Evolutionary conservation across 2,888 invertebrate species (phyloP).

Genomic region (Polydrusus tereticollis): DNA sequence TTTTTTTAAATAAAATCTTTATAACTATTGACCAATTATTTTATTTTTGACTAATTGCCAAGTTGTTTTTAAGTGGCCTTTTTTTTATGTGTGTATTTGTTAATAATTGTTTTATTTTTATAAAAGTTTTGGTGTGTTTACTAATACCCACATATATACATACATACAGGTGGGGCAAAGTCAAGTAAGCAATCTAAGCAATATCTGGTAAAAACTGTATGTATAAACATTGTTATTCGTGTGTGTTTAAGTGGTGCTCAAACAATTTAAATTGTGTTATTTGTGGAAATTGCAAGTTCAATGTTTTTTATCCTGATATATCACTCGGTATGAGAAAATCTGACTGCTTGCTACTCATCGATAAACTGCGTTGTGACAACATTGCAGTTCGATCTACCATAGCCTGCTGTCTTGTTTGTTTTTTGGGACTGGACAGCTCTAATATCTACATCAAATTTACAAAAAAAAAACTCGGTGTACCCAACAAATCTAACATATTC

Average conservation of each 20-base stretch:
- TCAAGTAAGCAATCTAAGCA: constrained; percentile 69
- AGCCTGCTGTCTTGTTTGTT: constrained; percentile 46
- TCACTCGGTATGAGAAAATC: constrained; percentile 65
- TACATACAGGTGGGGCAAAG: constrained; percentile 69
- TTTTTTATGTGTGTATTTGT: constrained; percentile 62
- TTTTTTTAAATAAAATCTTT: constrained; percentile 46
- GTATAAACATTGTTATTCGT: constrained; percentile 68
- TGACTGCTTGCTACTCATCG: constrained; percentile 64
- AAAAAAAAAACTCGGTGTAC: constrained; percentile 22
- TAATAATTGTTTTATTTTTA: constrained; percentile 53
- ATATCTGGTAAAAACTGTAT: constrained; percentile 69
- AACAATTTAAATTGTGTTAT: constrained; percentile 67
- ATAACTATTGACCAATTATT: constrained; percentile 42
- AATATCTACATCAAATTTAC: constrained; percentile 29
- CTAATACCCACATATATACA: constrained; percentile 69
- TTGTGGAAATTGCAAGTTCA: constrained; percentile 68
- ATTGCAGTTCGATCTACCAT: constrained; percentile 45
- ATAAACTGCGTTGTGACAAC: constrained; percentile 52
- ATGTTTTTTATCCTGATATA: constrained; percentile 64
- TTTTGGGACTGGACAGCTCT: constrained; percentile 42
- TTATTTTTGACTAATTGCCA: constrained; percentile 58
- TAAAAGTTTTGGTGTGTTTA: constrained; percentile 62
- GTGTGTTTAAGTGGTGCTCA: constrained; percentile 69
- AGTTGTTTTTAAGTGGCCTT: constrained; percentile 64
- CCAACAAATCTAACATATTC: constrained; percentile 31